A percentile compares a stretch with the other conserved stretches of the same genome.
Evolutionary conservation across 2,888 invertebrate genomes (phyloP).

Genomic region (Chelonus formosanus): DNA sequence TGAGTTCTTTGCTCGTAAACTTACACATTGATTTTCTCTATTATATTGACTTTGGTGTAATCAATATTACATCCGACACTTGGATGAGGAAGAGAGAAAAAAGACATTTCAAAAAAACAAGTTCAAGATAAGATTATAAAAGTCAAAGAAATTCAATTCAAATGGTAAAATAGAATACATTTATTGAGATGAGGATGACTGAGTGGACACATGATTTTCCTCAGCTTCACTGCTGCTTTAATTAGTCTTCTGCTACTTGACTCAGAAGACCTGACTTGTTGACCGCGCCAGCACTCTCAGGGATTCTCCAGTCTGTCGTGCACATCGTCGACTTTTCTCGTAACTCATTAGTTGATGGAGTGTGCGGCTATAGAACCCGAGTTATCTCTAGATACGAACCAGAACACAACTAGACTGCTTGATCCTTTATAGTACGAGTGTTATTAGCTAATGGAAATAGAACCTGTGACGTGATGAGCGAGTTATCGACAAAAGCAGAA

Average conservation of each 20-base stretch:
- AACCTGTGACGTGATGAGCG: slow-evolving; percentile 47
- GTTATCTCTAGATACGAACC: slow-evolving; percentile 40
- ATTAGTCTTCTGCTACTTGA: slow-evolving; percentile 31
- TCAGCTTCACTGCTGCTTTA: slow-evolving; percentile 29
- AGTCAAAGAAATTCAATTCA: too few relatives aligned
- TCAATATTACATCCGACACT: not conserved
- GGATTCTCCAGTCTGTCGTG: slow-evolving; percentile 14
- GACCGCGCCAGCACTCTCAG: slow-evolving; percentile 30
- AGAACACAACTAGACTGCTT: slow-evolving; percentile 5
- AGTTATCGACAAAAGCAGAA: slow-evolving; percentile 12
- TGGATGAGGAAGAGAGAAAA: not conserved
- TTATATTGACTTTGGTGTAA: not conserved
- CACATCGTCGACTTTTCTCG: slow-evolving; percentile 35
- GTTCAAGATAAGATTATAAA: too few relatives aligned
- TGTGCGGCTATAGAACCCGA: slow-evolving; percentile 28
- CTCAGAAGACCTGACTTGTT: slow-evolving; percentile 24
- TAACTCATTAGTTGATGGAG: slow-evolving; percentile 57
- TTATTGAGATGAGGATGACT: not conserved
- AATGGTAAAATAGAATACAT: too few relatives aligned
- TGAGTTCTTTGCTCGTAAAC: not conserved
- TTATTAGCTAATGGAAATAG: slow-evolving; percentile 59
- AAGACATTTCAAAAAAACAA: too few relatives aligned
- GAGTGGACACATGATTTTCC: slow-evolving; percentile 31
- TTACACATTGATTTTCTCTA: not conserved
- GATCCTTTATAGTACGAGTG: slow-evolving; percentile 26